Evolutionary conservation across 2,797 vertebrate genomes (phyloP).

Genomic region (Onychomys leucogaster): DNA sequence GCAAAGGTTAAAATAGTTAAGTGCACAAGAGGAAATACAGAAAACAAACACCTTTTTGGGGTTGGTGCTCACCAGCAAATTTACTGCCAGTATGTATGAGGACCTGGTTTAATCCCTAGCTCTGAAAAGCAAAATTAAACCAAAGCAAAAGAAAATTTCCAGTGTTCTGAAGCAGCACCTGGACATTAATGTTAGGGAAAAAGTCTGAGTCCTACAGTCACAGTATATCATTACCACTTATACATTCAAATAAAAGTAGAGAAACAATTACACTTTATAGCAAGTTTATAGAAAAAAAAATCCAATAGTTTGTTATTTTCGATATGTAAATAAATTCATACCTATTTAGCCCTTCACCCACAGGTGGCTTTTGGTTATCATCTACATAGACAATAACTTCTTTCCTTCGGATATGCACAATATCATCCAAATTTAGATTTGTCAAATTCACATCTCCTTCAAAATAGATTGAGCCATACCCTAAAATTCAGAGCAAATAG

Average conservation of each 20-base stretch:
- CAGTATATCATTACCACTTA: background rate
- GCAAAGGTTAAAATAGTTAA: constrained; percentile 52
- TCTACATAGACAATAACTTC: constrained; percentile 97
- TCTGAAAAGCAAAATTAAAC: background rate
- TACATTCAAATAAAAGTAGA: constrained; percentile 31
- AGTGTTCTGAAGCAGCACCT: background rate
- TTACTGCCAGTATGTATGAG: background rate
- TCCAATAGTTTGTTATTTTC: background rate
- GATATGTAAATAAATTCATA: constrained; percentile 69
- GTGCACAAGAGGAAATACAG: background rate
- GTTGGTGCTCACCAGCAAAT: background rate
- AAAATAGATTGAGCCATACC: constrained; percentile 97
- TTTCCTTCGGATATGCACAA: constrained; percentile 96
- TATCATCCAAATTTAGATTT: constrained; percentile 95
- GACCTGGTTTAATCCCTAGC: background rate
- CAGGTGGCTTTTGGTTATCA: constrained; percentile 92
- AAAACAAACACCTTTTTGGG: background rate
- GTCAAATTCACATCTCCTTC: constrained; percentile 94
- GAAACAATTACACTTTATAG: background rate
- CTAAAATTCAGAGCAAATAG: constrained; percentile 82
- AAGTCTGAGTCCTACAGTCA: background rate
- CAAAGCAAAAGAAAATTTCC: background rate
- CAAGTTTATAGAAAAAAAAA: constrained; percentile 31
- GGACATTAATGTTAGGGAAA: background rate
- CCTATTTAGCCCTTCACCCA: constrained; percentile 97